Percentiles rank a stretch among this genome's conserved stretches.
Evolutionary conservation across 2,113 vertebrate genomes (phyloP).

Genomic region (Pollimyrus isidori): DNA sequence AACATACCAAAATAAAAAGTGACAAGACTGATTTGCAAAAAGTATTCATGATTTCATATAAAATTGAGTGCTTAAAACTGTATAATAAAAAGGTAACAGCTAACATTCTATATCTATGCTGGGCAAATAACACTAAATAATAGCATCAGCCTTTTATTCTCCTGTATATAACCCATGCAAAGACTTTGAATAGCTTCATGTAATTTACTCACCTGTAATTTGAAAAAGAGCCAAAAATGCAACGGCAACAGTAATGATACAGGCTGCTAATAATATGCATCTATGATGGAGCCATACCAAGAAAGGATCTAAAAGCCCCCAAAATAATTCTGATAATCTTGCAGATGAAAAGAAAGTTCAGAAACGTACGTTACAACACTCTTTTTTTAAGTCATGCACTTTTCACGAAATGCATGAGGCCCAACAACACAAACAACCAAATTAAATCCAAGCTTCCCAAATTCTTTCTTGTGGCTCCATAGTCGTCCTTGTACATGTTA

Average conservation of each 20-base stretch:
- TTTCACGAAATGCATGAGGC: neutral
- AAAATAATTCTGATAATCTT: neutral
- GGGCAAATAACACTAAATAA: neutral
- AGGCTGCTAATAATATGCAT: neutral
- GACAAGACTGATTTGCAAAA: neutral
- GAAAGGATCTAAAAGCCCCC: neutral
- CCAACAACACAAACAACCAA: neutral
- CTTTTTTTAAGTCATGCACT: neutral
- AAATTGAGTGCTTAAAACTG: neutral
- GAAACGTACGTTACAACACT: neutral
- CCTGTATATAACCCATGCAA: neutral
- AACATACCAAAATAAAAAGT: neutral
- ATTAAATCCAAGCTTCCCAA: neutral
- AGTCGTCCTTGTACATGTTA: neutral
- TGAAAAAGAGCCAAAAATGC: neutral
- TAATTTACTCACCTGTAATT: neutral
- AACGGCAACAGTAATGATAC: neutral
- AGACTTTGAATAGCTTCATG: neutral
- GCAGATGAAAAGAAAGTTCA: neutral
- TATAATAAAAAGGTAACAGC: neutral
- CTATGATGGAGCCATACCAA: neutral
- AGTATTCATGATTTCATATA: neutral
- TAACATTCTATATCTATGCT: neutral
- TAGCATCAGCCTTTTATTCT: neutral
- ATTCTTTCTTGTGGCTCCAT: neutral